Evolutionary conservation across 2,113 vertebrate species (phyloP).

Genomic region (Silurus glanis): DNA sequence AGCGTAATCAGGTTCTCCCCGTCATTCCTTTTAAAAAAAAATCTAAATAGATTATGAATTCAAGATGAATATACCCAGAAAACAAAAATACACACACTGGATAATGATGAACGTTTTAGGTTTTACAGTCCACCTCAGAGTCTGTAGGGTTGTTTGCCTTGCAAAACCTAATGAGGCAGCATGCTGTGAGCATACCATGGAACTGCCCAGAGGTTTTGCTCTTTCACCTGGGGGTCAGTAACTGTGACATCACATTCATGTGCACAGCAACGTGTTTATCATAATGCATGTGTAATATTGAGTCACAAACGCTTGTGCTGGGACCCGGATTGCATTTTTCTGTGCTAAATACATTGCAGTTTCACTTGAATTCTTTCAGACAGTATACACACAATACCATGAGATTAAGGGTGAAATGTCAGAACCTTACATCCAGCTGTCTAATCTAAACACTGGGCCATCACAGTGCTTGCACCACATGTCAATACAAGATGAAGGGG

Average conservation of each 20-base stretch:
- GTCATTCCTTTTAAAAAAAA: background rate
- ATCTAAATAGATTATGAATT: background rate
- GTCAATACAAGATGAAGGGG: background rate
- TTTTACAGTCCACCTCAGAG: background rate
- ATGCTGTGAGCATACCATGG: too few species aligned
- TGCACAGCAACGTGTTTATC: background rate
- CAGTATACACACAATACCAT: background rate
- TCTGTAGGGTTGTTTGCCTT: background rate
- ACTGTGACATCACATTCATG: background rate
- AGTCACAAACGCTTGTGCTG: background rate
- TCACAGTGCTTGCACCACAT: background rate
- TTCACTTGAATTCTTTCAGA: background rate
- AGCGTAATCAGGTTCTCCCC: background rate
- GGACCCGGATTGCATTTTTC: background rate
- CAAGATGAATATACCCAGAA: background rate
- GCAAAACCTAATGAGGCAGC: too few species aligned
- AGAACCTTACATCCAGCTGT: background rate
- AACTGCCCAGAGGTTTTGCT: background rate
- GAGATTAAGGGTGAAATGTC: background rate
- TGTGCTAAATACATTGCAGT: background rate
- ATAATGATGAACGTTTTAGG: too few species aligned
- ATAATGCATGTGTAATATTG: too few species aligned
- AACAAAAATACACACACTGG: background rate
- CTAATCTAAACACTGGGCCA: background rate
- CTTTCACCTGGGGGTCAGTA: background rate